Conservation (phyloP, 2,113 vertebrate species). For the Alethe diademata region DNA sequence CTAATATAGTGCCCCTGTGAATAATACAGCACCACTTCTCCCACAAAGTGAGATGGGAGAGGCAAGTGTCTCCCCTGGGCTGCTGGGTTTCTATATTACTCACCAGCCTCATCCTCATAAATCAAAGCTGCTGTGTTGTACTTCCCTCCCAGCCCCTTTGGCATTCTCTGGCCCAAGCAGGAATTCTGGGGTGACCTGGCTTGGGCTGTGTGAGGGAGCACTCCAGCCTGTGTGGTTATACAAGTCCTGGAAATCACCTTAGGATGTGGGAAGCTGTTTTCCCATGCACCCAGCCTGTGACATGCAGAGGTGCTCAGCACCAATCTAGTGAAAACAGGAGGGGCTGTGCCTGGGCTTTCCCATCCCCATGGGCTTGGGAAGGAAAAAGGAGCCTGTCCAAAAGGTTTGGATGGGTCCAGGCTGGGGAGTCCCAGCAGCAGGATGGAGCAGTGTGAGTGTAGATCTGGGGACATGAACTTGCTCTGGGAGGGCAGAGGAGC, state of each 20-base stretch:
- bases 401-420: neutral
- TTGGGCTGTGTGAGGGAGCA: neutral
- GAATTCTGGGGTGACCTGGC: rapidly evolving
- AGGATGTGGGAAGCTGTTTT: neutral
- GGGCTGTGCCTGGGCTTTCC: neutral
- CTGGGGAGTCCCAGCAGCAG: rapidly evolving
- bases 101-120: neutral
- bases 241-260: neutral
- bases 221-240: rapidly evolving
- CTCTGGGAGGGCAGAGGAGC: neutral
- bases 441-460: neutral
- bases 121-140: neutral
- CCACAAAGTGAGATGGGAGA: neutral
- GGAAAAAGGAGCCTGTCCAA: neutral
- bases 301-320: neutral
- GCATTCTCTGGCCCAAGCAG: neutral
- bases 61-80: neutral
- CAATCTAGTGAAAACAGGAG: neutral
- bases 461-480: neutral
- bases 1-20: neutral
- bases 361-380: neutral
- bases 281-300: neutral
- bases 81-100: neutral
- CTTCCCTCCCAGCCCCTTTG: neutral
- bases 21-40: neutral